These are phyloP conservation scores for Globicephala melas DNA, from an alignment of 2,113 vertebrate genomes.

Conservation along the genomic window DNA sequence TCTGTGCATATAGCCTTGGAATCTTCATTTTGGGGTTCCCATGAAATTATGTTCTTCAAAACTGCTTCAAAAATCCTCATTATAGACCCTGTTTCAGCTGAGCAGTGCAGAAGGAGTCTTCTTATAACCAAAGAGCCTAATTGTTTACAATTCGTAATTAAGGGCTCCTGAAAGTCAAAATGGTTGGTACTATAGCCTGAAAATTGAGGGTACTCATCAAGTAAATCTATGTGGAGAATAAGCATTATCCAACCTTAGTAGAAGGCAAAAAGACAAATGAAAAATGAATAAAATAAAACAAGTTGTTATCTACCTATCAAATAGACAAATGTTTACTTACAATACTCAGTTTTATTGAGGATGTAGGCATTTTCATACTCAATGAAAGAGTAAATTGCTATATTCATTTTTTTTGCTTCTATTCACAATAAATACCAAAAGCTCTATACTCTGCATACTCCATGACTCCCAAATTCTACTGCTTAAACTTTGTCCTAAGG, in stretches of 20 bases:
- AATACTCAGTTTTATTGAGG: neutral
- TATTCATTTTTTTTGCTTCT: neutral
- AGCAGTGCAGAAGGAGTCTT: neutral
- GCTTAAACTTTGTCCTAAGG: neutral
- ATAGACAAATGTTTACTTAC: neutral
- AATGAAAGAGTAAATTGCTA: neutral
- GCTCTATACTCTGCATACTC: neutral
- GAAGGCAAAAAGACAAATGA: neutral
- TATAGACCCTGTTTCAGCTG: neutral
- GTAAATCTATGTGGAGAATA: neutral
- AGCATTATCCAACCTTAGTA: neutral
- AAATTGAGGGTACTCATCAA: neutral
- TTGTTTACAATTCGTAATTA: neutral
- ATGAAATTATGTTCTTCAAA: neutral
- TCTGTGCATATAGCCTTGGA: neutral
- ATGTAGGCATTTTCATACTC: neutral
- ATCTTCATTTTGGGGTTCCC: neutral
- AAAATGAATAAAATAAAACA: neutral
- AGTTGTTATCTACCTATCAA: neutral
- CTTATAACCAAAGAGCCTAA: neutral
- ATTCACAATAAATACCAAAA: neutral
- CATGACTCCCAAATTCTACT: neutral
- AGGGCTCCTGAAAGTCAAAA: neutral
- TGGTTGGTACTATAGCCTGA: neutral
- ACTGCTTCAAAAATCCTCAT: neutral